Percentiles rank a stretch among this genome's conserved stretches.
Evolutionary conservation across 1,140 invertebrate species (phyloP).

Genomic region (Lutraria rhynchaena): DNA sequence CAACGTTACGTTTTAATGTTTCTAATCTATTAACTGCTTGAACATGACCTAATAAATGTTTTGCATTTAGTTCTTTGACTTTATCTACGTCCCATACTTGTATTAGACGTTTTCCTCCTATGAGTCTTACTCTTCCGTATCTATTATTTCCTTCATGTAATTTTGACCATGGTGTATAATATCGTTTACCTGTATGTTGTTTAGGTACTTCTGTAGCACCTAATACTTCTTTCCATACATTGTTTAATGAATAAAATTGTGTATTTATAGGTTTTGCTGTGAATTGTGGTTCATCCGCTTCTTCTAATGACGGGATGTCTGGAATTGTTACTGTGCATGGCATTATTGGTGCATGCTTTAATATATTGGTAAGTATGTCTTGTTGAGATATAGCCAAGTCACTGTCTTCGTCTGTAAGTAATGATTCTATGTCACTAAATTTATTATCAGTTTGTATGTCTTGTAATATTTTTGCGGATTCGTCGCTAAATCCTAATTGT

Average conservation of each 20-base stretch:
- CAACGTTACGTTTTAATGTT: too few relatives aligned
- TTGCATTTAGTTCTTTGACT: too few relatives aligned
- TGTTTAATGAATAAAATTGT: not conserved
- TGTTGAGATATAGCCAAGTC: too few relatives aligned
- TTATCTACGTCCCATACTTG: too few relatives aligned
- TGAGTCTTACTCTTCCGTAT: not conserved
- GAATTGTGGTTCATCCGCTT: not conserved
- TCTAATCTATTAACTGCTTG: too few relatives aligned
- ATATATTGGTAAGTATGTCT: too few relatives aligned
- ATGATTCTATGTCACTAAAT: too few relatives aligned
- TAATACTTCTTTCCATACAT: slow-evolving; percentile 16
- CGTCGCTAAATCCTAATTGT: not conserved
- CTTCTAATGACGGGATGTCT: not conserved
- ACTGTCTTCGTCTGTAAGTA: too few relatives aligned
- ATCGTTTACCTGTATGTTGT: too few relatives aligned
- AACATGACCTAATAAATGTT: too few relatives aligned
- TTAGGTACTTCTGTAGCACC: not conserved
- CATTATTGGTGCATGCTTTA: slow-evolving; percentile 7
- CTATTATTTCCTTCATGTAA: not conserved
- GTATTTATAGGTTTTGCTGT: too few relatives aligned
- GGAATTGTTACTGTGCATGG: not conserved
- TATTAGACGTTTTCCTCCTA: too few relatives aligned
- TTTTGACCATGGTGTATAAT: slow-evolving; percentile 1
- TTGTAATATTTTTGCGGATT: not conserved
- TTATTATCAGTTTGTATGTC: not conserved